Evolutionary conservation across 2,888 invertebrate genomes (phyloP), one percentile per base, ranked within the genome.

Genomic region (Cephus runcator): DNA sequence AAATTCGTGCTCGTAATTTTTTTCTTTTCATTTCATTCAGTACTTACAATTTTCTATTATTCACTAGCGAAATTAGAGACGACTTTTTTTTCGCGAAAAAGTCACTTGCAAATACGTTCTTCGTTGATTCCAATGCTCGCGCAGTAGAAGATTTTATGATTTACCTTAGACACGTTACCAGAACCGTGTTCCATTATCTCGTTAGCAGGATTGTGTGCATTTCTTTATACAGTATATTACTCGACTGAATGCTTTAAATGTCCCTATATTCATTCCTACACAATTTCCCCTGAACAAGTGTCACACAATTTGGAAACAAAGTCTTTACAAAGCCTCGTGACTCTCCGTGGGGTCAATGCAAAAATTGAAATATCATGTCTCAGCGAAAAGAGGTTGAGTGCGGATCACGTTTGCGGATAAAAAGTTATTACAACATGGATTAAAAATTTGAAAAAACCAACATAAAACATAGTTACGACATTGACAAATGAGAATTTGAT

Each of bases 31-130:
- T 73, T 73, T 33, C 35, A 34, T 76, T 56, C 56, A 23, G 2
- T 71, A 34, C 71, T 71, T 31, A 33, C 71, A 71, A 71, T 71
- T 71, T 34, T 71, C 71, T 71, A 71, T 71, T 71, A 71, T 31
- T 71, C 12, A 30, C 69, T 33, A 76, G 34, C 69, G 30, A 34
- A 34, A 2, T 31, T 71, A 30, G 23, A 12, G n/a, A 12, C 12
- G 31, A 36, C 30, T 30, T 31, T 68, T 15, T 11, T 12, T 23
- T 23, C 9, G 23, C 23, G 40, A 56, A 56, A 56, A 56, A 23
- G 23, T 56, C 56, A 56, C 56, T 56, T 9, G 56, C 23, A 23
- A 56, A 56, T 56, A 23, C 9, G 56, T 56, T 23, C 35, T 9
- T 56, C 56, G 9, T 23, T 56, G 56, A 56, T 56, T 56, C 23